Evolutionary conservation across 1,140 invertebrate species (phyloP).

Genomic region (Drosophila hydei): DNA sequence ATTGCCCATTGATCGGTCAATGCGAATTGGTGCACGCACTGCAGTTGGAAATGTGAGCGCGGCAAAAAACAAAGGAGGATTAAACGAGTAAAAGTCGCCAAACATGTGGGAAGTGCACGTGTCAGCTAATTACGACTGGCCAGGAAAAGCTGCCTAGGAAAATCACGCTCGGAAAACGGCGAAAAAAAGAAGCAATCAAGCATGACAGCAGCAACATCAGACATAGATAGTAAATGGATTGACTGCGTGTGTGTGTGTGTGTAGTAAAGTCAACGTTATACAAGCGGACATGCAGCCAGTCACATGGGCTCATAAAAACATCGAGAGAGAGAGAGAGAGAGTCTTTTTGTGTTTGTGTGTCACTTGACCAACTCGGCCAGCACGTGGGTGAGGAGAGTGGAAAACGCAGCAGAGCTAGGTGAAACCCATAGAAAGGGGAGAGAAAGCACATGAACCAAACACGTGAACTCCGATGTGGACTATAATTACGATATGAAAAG

Average conservation of each 20-base stretch:
- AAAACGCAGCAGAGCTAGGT: neutral
- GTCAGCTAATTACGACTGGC: conserved; percentile 24
- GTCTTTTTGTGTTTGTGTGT: conserved; percentile 27
- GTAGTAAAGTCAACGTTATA: conserved; percentile 17
- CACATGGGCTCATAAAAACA: conserved; percentile 19
- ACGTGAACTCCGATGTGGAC: conserved; percentile 10
- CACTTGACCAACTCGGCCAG: conserved; percentile 46
- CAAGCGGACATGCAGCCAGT: conserved; percentile 23
- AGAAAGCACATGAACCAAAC: conserved; percentile 18
- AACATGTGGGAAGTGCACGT: conserved; percentile 30
- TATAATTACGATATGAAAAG: neutral
- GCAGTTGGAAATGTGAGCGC: neutral
- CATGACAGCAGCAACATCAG: conserved; percentile 32
- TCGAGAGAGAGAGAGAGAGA: neutral
- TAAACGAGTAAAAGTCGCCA: neutral
- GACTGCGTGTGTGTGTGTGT: conserved; percentile 10
- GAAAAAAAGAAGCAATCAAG: conserved; percentile 43
- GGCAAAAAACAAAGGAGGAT: conserved; percentile 3
- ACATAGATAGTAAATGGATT: conserved; percentile 18
- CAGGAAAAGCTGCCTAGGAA: conserved; percentile 10
- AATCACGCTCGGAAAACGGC: conserved; percentile 42
- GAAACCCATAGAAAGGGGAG: neutral
- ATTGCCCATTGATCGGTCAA: neutral
- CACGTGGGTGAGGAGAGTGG: conserved; percentile 25
- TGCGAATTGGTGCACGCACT: neutral